These are phyloP conservation scores for Struthidea cinerea DNA, from an alignment of 2,113 vertebrate genomes.

Conservation along the genomic window DNA sequence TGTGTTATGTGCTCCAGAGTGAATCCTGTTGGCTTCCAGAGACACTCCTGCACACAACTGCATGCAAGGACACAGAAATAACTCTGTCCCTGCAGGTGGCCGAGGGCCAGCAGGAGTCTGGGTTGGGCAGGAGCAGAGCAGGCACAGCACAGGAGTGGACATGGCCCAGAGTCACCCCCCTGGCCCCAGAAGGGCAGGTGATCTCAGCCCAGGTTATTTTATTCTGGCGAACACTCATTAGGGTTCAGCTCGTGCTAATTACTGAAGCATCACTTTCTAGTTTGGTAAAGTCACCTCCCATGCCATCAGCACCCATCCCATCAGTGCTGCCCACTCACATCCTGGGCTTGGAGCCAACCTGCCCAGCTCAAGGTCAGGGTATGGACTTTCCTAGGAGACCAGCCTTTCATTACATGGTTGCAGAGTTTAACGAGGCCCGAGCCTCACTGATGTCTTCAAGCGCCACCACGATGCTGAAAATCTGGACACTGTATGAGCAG, in stretches of 20 bases:
- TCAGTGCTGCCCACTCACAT: fast-evolving
- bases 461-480: neutral
- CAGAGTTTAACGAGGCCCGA: neutral
- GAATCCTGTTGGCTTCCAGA: neutral
- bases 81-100: fast-evolving
- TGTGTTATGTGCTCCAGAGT: neutral
- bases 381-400: neutral
- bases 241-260: neutral
- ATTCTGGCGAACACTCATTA: fast-evolving
- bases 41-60: neutral
- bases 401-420: neutral
- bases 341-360: neutral
- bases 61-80: fast-evolving
- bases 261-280: neutral
- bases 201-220: too few species aligned
- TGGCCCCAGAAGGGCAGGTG: neutral
- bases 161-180: neutral
- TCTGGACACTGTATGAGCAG: fast-evolving
- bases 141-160: fast-evolving
- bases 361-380: neutral
- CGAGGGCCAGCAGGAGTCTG: fast-evolving
- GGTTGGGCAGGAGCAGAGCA: fast-evolving
- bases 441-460: neutral
- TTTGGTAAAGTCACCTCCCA: neutral
- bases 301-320: neutral